phyloP scores from a whole-genome alignment of 64 coral and sea anemone species.

The Astreopora myriophthalma region DNA sequence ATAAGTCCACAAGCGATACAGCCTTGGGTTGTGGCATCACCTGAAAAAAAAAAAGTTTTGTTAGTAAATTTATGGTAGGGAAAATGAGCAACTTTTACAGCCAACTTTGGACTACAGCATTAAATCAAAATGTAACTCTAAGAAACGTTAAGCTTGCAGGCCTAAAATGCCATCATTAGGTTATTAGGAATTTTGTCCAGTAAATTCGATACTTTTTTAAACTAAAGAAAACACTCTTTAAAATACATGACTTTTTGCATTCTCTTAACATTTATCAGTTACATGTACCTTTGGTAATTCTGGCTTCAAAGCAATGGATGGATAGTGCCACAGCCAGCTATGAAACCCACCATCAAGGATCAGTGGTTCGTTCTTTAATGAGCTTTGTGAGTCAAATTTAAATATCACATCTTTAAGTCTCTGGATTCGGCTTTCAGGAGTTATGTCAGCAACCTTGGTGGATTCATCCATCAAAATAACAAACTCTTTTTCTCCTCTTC shows the following conservation, averaged over 20 bases:
- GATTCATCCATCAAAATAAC: slow-evolving; percentile 90
- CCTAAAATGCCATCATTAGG: too few species aligned
- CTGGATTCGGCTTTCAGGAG: slow-evolving; percentile 69
- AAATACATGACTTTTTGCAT: too few species aligned
- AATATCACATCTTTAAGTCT: slow-evolving; percentile 92
- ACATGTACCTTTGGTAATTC: slow-evolving; percentile 80
- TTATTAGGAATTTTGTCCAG: too few species aligned
- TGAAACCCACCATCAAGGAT: slow-evolving; percentile 98
- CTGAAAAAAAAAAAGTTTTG: neutral
- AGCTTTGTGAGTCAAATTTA: slow-evolving; percentile 77
- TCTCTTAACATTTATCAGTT: neutral
- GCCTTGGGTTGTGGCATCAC: neutral
- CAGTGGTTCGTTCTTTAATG: slow-evolving; percentile 73
- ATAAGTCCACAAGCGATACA: neutral
- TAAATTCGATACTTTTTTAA: too few species aligned
- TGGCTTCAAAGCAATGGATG: slow-evolving; percentile 84
- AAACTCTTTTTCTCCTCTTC: slow-evolving; percentile 64
- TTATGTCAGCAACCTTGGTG: slow-evolving; percentile 74
- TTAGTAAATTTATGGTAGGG: too few species aligned
- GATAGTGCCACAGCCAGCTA: slow-evolving; percentile 98
- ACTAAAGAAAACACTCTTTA: too few species aligned
- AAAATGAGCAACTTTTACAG: too few species aligned
- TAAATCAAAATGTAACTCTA: too few species aligned
- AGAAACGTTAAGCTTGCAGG: too few species aligned
- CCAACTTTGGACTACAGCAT: too few species aligned